phyloP scores from a whole-genome alignment of 2,888 invertebrate species.

The Diaprepes abbreviatus region DNA sequence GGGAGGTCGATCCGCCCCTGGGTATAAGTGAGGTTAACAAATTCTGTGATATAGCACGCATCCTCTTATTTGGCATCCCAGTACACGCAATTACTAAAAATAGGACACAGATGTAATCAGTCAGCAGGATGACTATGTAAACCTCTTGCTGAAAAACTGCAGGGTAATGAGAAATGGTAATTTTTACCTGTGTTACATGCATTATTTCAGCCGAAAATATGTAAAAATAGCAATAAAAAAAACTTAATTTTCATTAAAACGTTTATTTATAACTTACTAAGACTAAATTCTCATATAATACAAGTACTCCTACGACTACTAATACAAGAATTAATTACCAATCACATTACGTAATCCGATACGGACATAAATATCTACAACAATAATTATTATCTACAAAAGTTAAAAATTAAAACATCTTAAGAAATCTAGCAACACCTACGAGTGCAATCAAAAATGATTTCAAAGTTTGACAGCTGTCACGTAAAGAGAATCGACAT shows the following conservation, averaged over 20 bases:
- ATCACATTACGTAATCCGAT: slow-evolving; percentile 62
- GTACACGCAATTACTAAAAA: too few relatives aligned
- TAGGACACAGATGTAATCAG: too few relatives aligned
- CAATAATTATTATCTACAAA: slow-evolving; percentile 55
- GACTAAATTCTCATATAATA: slow-evolving; percentile 50
- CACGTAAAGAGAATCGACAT: background rate
- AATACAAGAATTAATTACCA: slow-evolving; percentile 61
- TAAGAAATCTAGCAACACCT: slow-evolving; percentile 38
- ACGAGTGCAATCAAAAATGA: slow-evolving; percentile 15
- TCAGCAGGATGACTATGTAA: too few relatives aligned
- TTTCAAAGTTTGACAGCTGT: slow-evolving; percentile 18
- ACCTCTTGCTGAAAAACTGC: too few relatives aligned
- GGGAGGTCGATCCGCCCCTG: too few relatives aligned
- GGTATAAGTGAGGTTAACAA: too few relatives aligned
- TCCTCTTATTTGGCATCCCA: too few relatives aligned
- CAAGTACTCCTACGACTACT: slow-evolving; percentile 53
- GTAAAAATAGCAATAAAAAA: too few relatives aligned
- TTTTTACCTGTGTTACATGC: too few relatives aligned
- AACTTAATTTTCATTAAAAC: slow-evolving; percentile 28
- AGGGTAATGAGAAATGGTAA: too few relatives aligned
- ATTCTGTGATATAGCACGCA: too few relatives aligned
- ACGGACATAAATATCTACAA: slow-evolving; percentile 61
- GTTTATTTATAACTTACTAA: slow-evolving; percentile 47
- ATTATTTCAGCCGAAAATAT: too few relatives aligned
- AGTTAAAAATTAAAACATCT: slow-evolving; percentile 50